Conservation (phyloP, 2,113 vertebrate species). For the Chionis minor region DNA sequence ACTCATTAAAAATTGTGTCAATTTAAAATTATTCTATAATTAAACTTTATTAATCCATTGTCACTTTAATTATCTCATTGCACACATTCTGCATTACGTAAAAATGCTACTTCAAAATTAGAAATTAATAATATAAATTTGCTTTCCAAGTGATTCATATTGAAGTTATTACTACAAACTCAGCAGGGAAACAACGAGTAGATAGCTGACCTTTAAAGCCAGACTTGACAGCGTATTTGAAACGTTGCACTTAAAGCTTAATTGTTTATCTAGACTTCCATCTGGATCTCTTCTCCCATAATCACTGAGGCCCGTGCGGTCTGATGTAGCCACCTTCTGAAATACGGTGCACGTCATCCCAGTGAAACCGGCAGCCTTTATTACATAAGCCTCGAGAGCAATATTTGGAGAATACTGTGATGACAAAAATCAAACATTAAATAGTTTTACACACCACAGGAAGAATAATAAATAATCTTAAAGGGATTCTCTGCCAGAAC, state of each 20-base stretch:
- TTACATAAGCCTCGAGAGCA: slow-evolving; percentile 90
- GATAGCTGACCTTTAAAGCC: slow-evolving; percentile 84
- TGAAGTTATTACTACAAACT: not conserved
- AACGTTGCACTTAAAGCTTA: slow-evolving; percentile 96
- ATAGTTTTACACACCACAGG: not conserved
- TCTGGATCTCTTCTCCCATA: slow-evolving; percentile 79
- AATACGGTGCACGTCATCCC: slow-evolving; percentile 96
- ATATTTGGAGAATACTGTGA: slow-evolving; percentile 93
- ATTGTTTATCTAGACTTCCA: slow-evolving; percentile 86
- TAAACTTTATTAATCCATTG: not conserved
- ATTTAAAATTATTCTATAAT: not conserved
- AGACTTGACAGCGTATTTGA: slow-evolving; percentile 89
- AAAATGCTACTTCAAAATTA: not conserved
- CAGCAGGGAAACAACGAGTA: not conserved
- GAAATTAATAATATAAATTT: not conserved
- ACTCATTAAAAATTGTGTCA: not conserved
- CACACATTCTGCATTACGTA: not conserved
- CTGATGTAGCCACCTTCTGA: slow-evolving; percentile 84
- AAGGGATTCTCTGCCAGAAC: not conserved
- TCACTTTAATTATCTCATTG: not conserved
- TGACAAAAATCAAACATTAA: slow-evolving; percentile 16
- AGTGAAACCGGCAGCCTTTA: slow-evolving; percentile 88
- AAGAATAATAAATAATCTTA: not conserved
- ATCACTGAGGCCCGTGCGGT: slow-evolving; percentile 79
- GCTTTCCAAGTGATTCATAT: not conserved